Evolutionary conservation across 2,113 vertebrate species (phyloP).

Genomic region (Halcyon malimbica): DNA sequence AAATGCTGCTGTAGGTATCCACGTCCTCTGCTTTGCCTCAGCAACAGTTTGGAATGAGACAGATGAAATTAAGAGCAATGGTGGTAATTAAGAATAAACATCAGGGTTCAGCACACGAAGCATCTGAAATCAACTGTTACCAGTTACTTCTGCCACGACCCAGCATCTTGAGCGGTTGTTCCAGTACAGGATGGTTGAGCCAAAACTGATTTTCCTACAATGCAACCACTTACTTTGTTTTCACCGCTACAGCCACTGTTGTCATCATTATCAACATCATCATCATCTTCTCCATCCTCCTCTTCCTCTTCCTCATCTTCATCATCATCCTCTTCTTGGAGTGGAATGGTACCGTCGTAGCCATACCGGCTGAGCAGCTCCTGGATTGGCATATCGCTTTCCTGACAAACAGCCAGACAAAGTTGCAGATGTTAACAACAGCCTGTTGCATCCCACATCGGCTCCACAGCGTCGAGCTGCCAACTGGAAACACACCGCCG

Average conservation of each 20-base stretch:
- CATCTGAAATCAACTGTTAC: not conserved
- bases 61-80: not conserved
- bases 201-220: not conserved
- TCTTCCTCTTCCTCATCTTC: slow-evolving; percentile 89
- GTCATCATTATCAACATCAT: slow-evolving; percentile 89
- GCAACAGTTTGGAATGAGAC: not conserved
- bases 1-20: accelerated
- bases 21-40: not conserved
- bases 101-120: not conserved
- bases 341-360: slow-evolving; percentile 84
- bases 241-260: slow-evolving; percentile 91
- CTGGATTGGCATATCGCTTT: slow-evolving; percentile 97
- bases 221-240: slow-evolving; percentile 72
- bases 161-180: not conserved
- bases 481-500: not conserved
- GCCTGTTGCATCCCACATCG: not conserved
- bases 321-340: slow-evolving; percentile 86
- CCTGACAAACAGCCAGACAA: slow-evolving; percentile 73
- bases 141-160: not conserved
- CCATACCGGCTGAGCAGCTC: slow-evolving; percentile 94
- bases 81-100: not conserved
- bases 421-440: not conserved
- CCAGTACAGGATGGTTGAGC: accelerated
- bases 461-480: not conserved
- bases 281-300: slow-evolving; percentile 84